Evolutionary conservation across 2,888 invertebrate species (phyloP), one percentile per base, ranked within the genome.

Genomic region (Entomobrya proxima): DNA sequence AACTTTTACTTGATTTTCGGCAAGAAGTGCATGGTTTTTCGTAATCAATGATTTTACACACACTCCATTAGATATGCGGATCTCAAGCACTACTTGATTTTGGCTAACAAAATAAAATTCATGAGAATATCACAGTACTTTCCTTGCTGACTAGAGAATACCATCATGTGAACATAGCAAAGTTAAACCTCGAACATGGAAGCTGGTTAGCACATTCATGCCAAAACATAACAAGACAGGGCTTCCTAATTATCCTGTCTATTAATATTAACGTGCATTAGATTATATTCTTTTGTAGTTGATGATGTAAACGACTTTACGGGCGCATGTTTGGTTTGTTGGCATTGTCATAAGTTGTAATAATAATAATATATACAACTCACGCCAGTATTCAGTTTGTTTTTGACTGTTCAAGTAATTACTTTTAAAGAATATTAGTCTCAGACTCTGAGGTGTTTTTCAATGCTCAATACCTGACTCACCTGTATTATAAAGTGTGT

Each of bases 11-110:
- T 32, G 32, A 64, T 30, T 32, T 64, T 32, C 32, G 7, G 15
- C 30, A 64, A 64, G 9, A 64, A 64, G n/a, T 64, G 32, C 32
- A 64, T 15, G 32, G 32, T 11, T 64, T 32, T 64, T 64, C 11
- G 47, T 47, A 47, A n/a, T n/a, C n/a, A n/a, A n/a, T n/a, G n/a
- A n/a, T n/a, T n/a, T n/a, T n/a, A n/a, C n/a, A n/a, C n/a, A 13
- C 27, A 24, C 78, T 67, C 50, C 40, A 79, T 79, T 79, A 47
- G 32, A 32, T 79, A 79, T 67, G 78, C 67, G 67, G 24, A 67
- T 79, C 32, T 79, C 78, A 40, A 79, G 78, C 30, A 30, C 44
- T 58, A 58, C 24, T 61, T 7, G 40, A 55, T 18, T n/a, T 44
- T 13, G 44, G 15, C 44, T 44, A n/a, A n/a, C 44, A n/a, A n/a